Conservation (phyloP, 2,113 vertebrate genomes). For the Lophius piscatorius region DNA sequence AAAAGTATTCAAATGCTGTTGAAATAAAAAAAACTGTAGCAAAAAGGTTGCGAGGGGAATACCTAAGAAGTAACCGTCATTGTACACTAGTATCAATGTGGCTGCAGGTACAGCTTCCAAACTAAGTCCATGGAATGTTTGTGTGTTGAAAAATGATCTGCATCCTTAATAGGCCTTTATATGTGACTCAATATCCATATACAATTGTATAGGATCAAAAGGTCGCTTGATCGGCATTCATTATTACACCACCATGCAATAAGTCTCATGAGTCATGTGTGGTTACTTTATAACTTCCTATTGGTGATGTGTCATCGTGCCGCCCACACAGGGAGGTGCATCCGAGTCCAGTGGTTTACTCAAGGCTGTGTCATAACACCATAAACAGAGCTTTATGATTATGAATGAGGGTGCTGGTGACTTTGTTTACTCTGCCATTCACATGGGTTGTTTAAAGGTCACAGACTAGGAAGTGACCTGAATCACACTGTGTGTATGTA, state of each 20-base stretch:
- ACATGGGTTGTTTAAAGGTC: constrained; percentile 56
- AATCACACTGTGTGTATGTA: constrained; percentile 4
- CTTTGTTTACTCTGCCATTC: constrained; percentile 60
- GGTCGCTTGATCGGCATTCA: constrained; percentile 55
- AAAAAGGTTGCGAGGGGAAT: constrained; percentile 3
- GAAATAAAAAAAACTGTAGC: too few species aligned
- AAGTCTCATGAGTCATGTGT: constrained; percentile 65
- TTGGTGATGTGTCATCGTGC: constrained; percentile 49
- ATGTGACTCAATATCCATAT: constrained; percentile 30
- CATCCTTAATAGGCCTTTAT: not conserved
- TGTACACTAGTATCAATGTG: not conserved
- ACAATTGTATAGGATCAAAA: constrained; percentile 17
- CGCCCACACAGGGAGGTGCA: constrained; percentile 58
- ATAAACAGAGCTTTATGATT: constrained; percentile 58
- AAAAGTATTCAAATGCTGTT: too few species aligned
- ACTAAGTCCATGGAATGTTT: not conserved
- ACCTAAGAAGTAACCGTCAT: not conserved
- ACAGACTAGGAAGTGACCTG: constrained; percentile 39
- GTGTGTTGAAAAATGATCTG: constrained; percentile 13
- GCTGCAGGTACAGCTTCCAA: too few species aligned
- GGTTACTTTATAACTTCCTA: constrained; percentile 72
- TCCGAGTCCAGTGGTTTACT: constrained; percentile 59
- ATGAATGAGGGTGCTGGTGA: constrained; percentile 59
- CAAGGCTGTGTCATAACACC: constrained; percentile 66
- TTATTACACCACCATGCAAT: constrained; percentile 48